Evolutionary conservation across 2,797 vertebrate species (phyloP).

Genomic region (Coendou prehensilis): DNA sequence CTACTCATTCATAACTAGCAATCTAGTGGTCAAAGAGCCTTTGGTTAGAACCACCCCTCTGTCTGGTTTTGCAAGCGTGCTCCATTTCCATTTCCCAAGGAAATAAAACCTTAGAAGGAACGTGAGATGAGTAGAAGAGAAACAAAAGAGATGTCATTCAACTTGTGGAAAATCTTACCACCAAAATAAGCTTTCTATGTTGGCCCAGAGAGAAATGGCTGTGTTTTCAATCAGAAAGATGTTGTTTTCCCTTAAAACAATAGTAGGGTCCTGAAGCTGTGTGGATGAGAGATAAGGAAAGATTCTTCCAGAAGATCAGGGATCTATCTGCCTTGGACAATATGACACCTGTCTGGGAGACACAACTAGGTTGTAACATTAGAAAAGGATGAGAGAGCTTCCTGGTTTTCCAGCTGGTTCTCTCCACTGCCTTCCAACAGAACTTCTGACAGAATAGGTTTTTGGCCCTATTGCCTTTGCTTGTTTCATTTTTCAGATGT

Average conservation of each 20-base stretch:
- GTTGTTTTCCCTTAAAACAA: background rate
- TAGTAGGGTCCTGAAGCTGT: background rate
- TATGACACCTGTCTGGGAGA: background rate
- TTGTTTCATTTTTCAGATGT: background rate
- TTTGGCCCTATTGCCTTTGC: background rate
- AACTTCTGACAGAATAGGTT: background rate
- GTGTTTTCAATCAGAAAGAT: background rate
- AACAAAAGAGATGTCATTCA: background rate
- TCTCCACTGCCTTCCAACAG: background rate
- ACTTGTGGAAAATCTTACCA: background rate
- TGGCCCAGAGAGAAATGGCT: background rate
- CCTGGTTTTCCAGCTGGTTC: constrained; percentile 43
- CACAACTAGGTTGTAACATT: background rate
- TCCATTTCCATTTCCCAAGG: constrained; percentile 36
- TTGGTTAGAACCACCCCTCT: background rate
- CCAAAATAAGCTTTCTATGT: background rate
- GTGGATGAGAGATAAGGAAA: background rate
- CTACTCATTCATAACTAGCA: background rate
- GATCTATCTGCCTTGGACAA: background rate
- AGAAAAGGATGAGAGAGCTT: background rate
- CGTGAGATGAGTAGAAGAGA: constrained; percentile 9
- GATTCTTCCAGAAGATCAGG: background rate
- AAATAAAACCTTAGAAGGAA: constrained; percentile 49
- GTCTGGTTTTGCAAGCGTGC: constrained; percentile 12
- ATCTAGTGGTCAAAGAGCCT: background rate